A percentile compares a stretch with the other conserved stretches of the same genome.
These are phyloP conservation scores for Melinaea marsaeus DNA, from an alignment of 2,888 invertebrate genomes.

Conservation along the genomic window DNA sequence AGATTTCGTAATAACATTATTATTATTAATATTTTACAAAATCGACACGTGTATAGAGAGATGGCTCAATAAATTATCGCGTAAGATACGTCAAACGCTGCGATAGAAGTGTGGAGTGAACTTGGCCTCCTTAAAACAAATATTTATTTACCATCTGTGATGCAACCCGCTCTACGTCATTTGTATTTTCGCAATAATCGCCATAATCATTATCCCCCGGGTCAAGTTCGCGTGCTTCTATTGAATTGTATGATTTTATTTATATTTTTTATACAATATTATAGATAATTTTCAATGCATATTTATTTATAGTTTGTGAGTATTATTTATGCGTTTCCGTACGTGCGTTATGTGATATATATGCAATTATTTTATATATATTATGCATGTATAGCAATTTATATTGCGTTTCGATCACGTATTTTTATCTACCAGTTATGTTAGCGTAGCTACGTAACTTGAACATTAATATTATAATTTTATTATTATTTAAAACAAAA, in stretches of 20 bases:
- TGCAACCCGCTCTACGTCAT: constrained; percentile 49
- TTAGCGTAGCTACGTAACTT: too few species aligned
- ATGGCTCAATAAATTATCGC: constrained; percentile 8
- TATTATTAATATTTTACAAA: constrained; percentile 15
- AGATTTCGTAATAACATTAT: constrained; percentile 34
- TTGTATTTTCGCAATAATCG: constrained; percentile 42
- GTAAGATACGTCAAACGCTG: constrained; percentile 10
- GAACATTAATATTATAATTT: background rate
- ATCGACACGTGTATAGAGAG: constrained; percentile 1
- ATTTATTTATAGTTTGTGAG: too few species aligned
- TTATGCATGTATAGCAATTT: too few species aligned
- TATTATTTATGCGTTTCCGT: too few species aligned
- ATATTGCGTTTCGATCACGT: too few species aligned
- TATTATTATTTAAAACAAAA: background rate
- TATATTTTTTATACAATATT: background rate
- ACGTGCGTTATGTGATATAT: too few species aligned
- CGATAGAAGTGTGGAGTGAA: constrained; percentile 48
- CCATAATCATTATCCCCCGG: constrained; percentile 11
- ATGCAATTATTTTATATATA: too few species aligned
- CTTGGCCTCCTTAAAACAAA: constrained; percentile 64
- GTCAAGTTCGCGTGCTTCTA: constrained; percentile 17
- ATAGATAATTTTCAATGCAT: too few species aligned
- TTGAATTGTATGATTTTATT: background rate
- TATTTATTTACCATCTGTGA: constrained; percentile 50
- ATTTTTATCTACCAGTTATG: too few species aligned